Percentiles rank a stretch among this genome's conserved stretches.
These are phyloP conservation scores for Pyrgus malvae DNA, from an alignment of 2,888 invertebrate genomes.

Conservation along the genomic window DNA sequence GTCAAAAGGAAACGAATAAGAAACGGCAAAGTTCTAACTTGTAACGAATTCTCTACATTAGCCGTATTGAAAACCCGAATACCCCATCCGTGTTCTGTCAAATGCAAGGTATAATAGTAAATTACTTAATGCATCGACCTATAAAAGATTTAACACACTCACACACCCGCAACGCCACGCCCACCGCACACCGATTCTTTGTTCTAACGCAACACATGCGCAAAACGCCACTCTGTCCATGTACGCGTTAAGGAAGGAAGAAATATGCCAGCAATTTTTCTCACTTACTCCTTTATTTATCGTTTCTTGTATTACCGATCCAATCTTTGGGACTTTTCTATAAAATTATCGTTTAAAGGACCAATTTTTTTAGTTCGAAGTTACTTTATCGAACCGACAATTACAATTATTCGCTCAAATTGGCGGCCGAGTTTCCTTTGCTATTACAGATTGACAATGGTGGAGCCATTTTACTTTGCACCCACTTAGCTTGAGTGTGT, in stretches of 20 bases:
- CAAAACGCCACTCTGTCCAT: conserved; percentile 35
- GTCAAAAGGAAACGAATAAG: no score
- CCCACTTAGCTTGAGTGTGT: conserved; percentile 56
- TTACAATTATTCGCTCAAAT: conserved; percentile 70
- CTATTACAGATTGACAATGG: conserved; percentile 74
- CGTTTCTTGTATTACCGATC: conserved; percentile 43
- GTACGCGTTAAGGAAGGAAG: conserved; percentile 55
- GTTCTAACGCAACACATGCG: conserved; percentile 64
- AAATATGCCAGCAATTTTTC: conserved; percentile 66
- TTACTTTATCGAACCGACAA: conserved; percentile 57
- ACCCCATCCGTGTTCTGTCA: conserved; percentile 48
- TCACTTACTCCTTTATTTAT: conserved; percentile 59
- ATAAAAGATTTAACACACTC: conserved; percentile 75
- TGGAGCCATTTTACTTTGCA: conserved; percentile 66
- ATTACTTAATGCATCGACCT: conserved; percentile 80
- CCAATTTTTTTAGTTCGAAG: conserved; percentile 31
- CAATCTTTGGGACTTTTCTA: conserved; percentile 31
- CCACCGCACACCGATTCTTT: conserved; percentile 54
- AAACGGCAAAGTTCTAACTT: no score
- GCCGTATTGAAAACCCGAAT: conserved; percentile 2
- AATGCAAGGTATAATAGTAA: conserved; percentile 76
- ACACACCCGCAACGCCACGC: conserved; percentile 51
- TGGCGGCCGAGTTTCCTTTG: conserved; percentile 68
- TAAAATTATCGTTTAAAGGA: conserved; percentile 22
- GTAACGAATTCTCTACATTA: not conserved